Evolutionary conservation across 1,140 invertebrate genomes (phyloP), one percentile per base, ranked within the genome.

Genomic region (Drosophila fuyamai): DNA sequence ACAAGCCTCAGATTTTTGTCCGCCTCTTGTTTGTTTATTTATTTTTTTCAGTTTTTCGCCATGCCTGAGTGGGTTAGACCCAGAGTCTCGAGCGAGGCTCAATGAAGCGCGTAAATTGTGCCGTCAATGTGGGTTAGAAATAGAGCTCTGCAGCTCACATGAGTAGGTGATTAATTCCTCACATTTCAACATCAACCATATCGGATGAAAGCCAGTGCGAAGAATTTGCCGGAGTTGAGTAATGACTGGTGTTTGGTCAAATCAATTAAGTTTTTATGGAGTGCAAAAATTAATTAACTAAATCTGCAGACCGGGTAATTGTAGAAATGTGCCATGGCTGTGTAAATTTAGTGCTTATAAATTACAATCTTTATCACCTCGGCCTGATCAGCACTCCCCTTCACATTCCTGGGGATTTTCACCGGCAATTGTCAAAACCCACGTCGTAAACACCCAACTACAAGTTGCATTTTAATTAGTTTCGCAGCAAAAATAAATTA

Each of bases 391-490:
- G 29, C 68, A 56, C 72, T 50, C 70, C 68, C 51, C 38, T 29
- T 38, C 18, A n/a, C 54, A 46, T 53, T 50, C 58, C 46, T 65
- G 38, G 40, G 23, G 29, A 57, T 66, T 66, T 66, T 50, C 60
- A 40, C 38, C 59, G 29, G 9, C 46, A 56, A 76, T 62, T 56
- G 57, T 56, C 32, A 43, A 41, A 43, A 53, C 23, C 55, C 47
- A 75, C 55, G 55, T 62, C 47, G 44, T 70, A 83, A 84, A 76
- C 62, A 77, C 59, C 51, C 72, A 55, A 48, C 77, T 48, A 46
- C 51, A 77, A 81, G 73, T 70, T 73, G 78, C 74, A 78, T 81
- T 81, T 70, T 73, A 65, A 65, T 77, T 79, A 76, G 47, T 61
- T 78, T 63, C 5, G 46, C 46, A 18, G 36, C 48, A 9, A 9